Base-by-base conservation (phyloP, 1,140 invertebrate genomes). In the Metopolophium dirhodum region DNA sequence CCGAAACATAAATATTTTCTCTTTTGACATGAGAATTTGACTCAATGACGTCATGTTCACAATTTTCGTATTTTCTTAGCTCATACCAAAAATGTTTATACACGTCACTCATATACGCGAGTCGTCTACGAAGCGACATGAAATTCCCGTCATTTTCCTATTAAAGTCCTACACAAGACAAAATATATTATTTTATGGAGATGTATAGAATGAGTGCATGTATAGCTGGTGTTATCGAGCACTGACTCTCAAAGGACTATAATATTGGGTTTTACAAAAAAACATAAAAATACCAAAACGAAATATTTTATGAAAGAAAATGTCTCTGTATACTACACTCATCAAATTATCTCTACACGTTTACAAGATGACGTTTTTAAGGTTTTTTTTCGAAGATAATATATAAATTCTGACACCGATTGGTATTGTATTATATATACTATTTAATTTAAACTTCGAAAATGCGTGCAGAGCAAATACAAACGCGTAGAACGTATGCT, bases 391-490 rank as follows among this genome's bases (percentile, higher is more conserved):
- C 30, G 61, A n/a, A 1, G 61, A 77, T 68, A 68, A 77, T n/a
- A 77, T n/a, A n/a, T 77, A 77, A 18, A 77, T 18, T 6, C 61
- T n/a, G 23, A 77, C 30, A 77, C 30, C n/a, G 23, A n/a, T 77
- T n/a, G 61, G 61, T 77, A n/a, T n/a, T n/a, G 61, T 77, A 77
- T 77, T 77, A n/a, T 77, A 77, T 77, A 77, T n/a, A 68, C n/a
- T 77, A 18, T 57, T 77, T n/a, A 77, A 77, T 77, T 77, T 77
- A 77, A 77, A 77, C 61, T 77, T 77, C 14, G 61, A 14, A n/a
- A 77, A 77, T 30, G n/a, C 14, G n/a, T 20, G 61, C 30, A 18
- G n/a, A n/a, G 61, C 4, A 18, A 77, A 77, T 54, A 54, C 20
- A 54, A 54, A 22, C 51, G 22, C 14, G 30, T 77, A n/a, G 51